Evolutionary conservation across 2,797 vertebrate genomes (phyloP).

Genomic region (Eutrigla gurnardus): DNA sequence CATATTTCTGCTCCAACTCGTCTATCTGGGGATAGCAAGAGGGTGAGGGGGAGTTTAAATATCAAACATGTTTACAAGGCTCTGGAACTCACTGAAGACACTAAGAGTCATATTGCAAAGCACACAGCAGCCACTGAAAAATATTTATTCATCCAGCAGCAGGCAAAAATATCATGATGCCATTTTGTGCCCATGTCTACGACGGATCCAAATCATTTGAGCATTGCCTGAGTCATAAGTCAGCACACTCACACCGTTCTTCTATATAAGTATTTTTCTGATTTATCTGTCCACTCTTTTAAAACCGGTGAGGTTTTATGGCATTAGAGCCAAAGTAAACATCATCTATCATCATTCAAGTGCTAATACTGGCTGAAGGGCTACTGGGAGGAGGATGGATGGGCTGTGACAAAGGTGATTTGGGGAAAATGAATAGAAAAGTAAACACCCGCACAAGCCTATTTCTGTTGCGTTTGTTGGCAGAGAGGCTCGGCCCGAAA

Average conservation of each 20-base stretch:
- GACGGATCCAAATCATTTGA: slow-evolving; percentile 46
- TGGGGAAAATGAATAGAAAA: slow-evolving; percentile 59
- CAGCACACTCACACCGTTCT: slow-evolving; percentile 28
- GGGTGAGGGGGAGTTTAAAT: slow-evolving; percentile 42
- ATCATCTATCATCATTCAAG: slow-evolving; percentile 67
- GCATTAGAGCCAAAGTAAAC: slow-evolving; percentile 58
- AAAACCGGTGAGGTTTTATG: slow-evolving; percentile 38
- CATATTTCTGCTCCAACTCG: slow-evolving; percentile 98
- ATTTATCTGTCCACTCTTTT: slow-evolving; percentile 48
- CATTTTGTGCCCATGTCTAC: slow-evolving; percentile 28
- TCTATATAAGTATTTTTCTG: slow-evolving; percentile 39
- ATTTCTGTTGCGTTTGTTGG: slow-evolving; percentile 49
- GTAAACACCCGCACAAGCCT: slow-evolving; percentile 57
- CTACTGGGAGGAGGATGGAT: slow-evolving; percentile 56
- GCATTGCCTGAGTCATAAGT: slow-evolving; percentile 24
- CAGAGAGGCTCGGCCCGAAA: slow-evolving; percentile 44
- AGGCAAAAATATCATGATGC: slow-evolving; percentile 57
- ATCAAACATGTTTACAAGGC: slow-evolving; percentile 59
- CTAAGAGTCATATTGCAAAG: slow-evolving; percentile 43
- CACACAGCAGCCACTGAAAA: slow-evolving; percentile 46
- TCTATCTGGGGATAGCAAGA: slow-evolving; percentile 87
- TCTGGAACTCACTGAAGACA: slow-evolving; percentile 36
- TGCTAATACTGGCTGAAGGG: slow-evolving; percentile 60
- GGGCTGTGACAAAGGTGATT: slow-evolving; percentile 62
- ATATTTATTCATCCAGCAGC: slow-evolving; percentile 52